Evolutionary conservation across 2,888 invertebrate genomes (phyloP).

Genomic region (Ariolimax columbianus): DNA sequence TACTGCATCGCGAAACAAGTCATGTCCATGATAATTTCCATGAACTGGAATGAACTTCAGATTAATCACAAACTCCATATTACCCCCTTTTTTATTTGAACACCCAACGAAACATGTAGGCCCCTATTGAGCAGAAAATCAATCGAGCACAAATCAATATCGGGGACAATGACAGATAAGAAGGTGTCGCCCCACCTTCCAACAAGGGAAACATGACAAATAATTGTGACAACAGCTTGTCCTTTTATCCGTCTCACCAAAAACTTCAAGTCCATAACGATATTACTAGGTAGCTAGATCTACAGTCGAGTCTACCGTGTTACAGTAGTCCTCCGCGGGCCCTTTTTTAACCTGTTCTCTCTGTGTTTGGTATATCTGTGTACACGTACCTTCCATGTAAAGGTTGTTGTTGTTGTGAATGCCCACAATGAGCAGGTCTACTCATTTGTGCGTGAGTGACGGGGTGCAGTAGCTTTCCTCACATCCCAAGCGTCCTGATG

Average conservation of each 20-base stretch:
- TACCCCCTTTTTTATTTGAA: background rate
- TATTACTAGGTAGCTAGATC: background rate
- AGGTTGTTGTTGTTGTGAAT: too few relatives aligned
- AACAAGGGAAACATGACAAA: background rate
- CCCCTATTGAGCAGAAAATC: slow-evolving; percentile 4
- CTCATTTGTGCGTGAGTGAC: too few relatives aligned
- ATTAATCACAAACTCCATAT: background rate
- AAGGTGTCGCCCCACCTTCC: background rate
- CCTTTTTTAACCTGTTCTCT: too few relatives aligned
- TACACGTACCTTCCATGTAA: too few relatives aligned
- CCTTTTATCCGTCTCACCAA: background rate
- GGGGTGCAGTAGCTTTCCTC: too few relatives aligned
- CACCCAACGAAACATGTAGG: background rate
- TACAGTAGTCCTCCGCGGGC: too few relatives aligned
- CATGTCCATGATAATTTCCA: background rate
- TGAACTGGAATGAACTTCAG: background rate
- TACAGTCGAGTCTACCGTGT: too few relatives aligned
- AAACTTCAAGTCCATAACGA: background rate
- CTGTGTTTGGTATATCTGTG: too few relatives aligned
- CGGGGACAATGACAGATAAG: background rate
- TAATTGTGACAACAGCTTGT: background rate
- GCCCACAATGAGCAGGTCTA: too few relatives aligned
- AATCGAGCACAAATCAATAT: slow-evolving; percentile 13
- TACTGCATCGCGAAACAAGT: background rate
- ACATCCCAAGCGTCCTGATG: too few relatives aligned